These are phyloP conservation scores for Lycocorax pyrrhopterus DNA, from an alignment of 2,113 vertebrate genomes.

Conservation along the genomic window DNA sequence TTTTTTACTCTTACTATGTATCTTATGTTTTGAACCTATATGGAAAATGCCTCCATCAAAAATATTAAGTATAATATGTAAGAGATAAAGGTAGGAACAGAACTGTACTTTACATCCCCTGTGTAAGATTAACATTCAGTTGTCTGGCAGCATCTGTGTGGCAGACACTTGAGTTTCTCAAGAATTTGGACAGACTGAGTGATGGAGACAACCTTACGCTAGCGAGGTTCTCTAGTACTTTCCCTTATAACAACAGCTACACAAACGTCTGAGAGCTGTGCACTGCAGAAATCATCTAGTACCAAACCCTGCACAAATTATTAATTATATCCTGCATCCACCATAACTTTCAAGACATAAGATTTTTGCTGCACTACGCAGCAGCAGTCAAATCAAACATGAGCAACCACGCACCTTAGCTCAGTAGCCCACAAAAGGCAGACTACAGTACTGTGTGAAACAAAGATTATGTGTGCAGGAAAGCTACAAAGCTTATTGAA, in stretches of 20 bases:
- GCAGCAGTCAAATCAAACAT: neutral
- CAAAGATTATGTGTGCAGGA: neutral
- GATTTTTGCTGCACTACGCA: neutral
- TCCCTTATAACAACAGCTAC: neutral
- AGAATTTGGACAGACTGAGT: neutral
- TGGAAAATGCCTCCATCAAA: neutral
- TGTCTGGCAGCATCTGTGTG: neutral
- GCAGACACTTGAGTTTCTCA: neutral
- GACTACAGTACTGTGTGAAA: neutral
- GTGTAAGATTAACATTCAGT: neutral
- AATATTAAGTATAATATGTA: neutral
- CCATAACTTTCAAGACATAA: neutral
- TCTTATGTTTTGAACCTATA: neutral
- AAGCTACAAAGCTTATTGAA: neutral
- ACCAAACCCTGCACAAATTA: neutral
- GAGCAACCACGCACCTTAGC: neutral
- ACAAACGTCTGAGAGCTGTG: neutral
- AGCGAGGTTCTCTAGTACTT: neutral
- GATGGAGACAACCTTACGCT: neutral
- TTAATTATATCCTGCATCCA: neutral
- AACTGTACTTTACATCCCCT: neutral
- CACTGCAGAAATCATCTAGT: neutral
- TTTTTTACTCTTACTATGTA: neutral
- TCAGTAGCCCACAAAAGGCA: neutral
- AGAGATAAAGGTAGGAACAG: neutral